Percentiles rank a stretch among this genome's conserved stretches.
Conservation (phyloP, 2,113 vertebrate species). For the Ceuthmochares aereus region DNA sequence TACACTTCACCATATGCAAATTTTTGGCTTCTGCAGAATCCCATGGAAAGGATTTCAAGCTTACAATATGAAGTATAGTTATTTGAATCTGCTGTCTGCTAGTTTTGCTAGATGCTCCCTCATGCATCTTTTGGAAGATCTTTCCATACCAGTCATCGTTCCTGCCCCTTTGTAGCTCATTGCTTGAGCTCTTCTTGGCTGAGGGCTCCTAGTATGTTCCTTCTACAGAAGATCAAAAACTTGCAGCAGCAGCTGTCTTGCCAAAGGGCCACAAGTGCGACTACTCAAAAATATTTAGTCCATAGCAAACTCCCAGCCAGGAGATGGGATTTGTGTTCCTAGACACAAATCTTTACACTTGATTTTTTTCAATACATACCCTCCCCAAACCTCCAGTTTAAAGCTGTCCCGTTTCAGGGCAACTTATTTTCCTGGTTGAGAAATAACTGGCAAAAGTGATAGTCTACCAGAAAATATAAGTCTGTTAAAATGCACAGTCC, state of each 20-base stretch:
- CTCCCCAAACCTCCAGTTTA: neutral
- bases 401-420: neutral
- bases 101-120: neutral
- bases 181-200: neutral
- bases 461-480: neutral
- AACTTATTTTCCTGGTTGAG: neutral
- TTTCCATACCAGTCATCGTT: neutral
- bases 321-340: too few species aligned
- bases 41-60: neutral
- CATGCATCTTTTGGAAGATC: neutral
- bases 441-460: neutral
- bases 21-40: neutral
- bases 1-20: neutral
- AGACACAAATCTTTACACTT: neutral
- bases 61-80: neutral
- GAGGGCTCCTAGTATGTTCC: neutral
- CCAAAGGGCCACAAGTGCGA: too few species aligned
- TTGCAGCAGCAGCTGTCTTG: too few species aligned
- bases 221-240: neutral
- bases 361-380: neutral
- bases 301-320: too few species aligned
- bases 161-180: neutral
- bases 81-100: neutral
- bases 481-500: neutral
- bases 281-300: too few species aligned